These are phyloP conservation scores for Lethrus apterus DNA, from an alignment of 1,140 invertebrate genomes.

Conservation along the genomic window DNA sequence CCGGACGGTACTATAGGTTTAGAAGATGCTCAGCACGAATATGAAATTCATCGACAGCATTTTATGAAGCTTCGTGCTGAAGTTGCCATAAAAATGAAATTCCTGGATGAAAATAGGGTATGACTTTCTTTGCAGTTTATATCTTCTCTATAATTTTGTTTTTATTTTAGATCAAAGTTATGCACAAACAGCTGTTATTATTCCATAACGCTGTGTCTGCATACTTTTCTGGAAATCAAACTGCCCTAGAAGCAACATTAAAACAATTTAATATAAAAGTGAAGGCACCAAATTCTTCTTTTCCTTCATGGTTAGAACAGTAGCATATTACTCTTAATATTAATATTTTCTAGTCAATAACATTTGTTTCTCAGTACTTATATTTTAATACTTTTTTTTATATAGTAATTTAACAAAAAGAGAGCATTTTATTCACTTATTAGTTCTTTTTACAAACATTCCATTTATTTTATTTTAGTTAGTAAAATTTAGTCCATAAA, in stretches of 20 bases:
- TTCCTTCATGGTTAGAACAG: constrained; percentile 72
- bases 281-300: constrained; percentile 62
- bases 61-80: constrained; percentile 89
- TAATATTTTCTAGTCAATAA: constrained; percentile 8
- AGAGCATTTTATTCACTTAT: too few relatives aligned
- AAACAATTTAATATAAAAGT: constrained; percentile 93
- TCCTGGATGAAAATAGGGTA: constrained; percentile 94
- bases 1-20: constrained; percentile 53
- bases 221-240: constrained; percentile 93
- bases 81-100: constrained; percentile 91
- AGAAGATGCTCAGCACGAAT: constrained; percentile 75
- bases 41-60: constrained; percentile 75
- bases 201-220: constrained; percentile 95
- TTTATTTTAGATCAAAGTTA: constrained; percentile 83
- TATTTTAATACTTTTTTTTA: too few relatives aligned
- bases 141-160: constrained; percentile 14
- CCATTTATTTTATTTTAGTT: too few relatives aligned
- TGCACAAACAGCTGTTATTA: constrained; percentile 93
- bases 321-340: too few relatives aligned
- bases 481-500: too few relatives aligned
- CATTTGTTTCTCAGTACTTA: too few relatives aligned
- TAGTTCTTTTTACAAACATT: too few relatives aligned
- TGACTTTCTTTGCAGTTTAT: constrained; percentile 24
- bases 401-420: too few relatives aligned
- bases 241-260: constrained; percentile 85